Base-by-base conservation (phyloP, 2,888 invertebrate species). In the Taenaris catops region DNA sequence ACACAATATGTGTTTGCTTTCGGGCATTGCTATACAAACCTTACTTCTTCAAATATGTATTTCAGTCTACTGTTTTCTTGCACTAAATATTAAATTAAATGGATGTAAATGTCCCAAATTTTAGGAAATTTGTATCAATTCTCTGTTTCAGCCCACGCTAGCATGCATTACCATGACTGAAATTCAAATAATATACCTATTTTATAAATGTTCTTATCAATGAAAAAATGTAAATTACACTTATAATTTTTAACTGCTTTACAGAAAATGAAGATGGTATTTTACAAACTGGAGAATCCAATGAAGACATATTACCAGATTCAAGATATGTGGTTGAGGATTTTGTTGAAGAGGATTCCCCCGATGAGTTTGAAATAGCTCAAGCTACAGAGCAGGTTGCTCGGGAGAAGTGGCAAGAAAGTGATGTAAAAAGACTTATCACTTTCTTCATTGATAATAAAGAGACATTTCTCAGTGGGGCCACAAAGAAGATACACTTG, bases 361-460 rank as follows among this genome's bases (percentile, higher is more conserved):
- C 47, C 12, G 49, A 52, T 19, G 48, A 52, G 10, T 35, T 42
- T 2, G 34, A 39, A 8, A 42, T 51, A 23, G 41, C 41, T 2
- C 38, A 49, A 32, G 46, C 47, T 16, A 38, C 45, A 1, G 47
- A 49, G 9, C 38, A 48, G 14, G 39, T 48, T 17, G 29, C 35
- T n/a, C 49, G 47, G 31, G 61, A 63, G 8, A 44, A 46, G 25
- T 86, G 86, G 86, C 41, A 57, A 0, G 69, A 72, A 3, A 72
- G 75, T 2, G 79, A 83, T 23, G 60, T 56, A 1, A 67, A 65
- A 37, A 57, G 69, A 12, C 62, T 86, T 0, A 52, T 86, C n/a
- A 53, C 69, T 16, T 84, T 86, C 48, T 84, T 71, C 34, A 60
- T 63, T 34, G 86, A 86, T 37, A 86, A 84, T 23, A 83, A 80